Percentiles rank a stretch among this genome's conserved stretches.
phyloP scores from a whole-genome alignment of 2,888 invertebrate species.

The Lomographa bimaculata region DNA sequence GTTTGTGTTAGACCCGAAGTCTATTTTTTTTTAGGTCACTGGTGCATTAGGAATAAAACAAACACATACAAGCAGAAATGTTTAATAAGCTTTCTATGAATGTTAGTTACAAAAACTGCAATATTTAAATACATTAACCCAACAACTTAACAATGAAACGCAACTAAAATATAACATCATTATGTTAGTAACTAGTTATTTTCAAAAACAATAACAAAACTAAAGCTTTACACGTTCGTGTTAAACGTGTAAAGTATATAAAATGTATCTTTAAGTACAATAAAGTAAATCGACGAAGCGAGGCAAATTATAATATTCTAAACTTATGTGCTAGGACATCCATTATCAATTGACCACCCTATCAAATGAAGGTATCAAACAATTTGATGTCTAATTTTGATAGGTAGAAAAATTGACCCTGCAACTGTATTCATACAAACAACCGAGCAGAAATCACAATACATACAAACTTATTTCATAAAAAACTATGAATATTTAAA shows the following conservation, averaged over 20 bases:
- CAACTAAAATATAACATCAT: conserved; percentile 8
- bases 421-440: conserved; percentile 65
- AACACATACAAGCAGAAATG: conserved; percentile 42
- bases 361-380: conserved; percentile 55
- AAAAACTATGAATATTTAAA: too few relatives aligned
- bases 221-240: too few relatives aligned
- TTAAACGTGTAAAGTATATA: too few relatives aligned
- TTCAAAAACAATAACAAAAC: conserved; percentile 10
- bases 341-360: conserved; percentile 73
- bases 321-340: conserved; percentile 74
- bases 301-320: conserved; percentile 15
- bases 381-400: conserved; percentile 49
- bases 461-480: too few relatives aligned
- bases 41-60: too few relatives aligned
- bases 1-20: too few relatives aligned
- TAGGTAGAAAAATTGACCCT: conserved; percentile 77
- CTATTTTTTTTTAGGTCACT: too few relatives aligned
- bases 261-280: too few relatives aligned
- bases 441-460: conserved; percentile 63
- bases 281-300: too few relatives aligned
- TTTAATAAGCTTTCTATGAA: conserved; percentile 44
- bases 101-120: conserved; percentile 49
- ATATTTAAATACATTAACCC: conserved; percentile 40
- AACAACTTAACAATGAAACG: conserved; percentile 11
- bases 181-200: conserved; percentile 4